Evolutionary conservation across 2,113 vertebrate genomes (phyloP).

Genomic region (Bos indicus): DNA sequence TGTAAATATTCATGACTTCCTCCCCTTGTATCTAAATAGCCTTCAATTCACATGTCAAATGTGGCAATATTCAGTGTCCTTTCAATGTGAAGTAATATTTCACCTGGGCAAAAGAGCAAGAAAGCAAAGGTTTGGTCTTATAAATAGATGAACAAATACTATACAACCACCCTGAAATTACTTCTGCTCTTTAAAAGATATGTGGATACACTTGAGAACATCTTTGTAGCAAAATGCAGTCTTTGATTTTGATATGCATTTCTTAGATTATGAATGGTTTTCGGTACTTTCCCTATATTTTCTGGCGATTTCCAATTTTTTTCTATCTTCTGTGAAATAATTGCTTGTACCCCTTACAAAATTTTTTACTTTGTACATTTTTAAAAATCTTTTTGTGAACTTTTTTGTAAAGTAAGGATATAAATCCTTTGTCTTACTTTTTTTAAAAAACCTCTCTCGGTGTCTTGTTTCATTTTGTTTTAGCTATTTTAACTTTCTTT

Average conservation of each 20-base stretch:
- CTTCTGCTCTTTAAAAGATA: not conserved
- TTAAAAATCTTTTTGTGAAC: not conserved
- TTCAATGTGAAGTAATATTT: not conserved
- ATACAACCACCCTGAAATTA: not conserved
- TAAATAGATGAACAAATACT: not conserved
- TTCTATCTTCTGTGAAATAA: not conserved
- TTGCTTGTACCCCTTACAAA: not conserved
- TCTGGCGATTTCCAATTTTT: not conserved
- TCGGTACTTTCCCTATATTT: not conserved
- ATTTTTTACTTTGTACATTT: not conserved
- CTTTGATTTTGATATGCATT: not conserved
- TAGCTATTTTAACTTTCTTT: not conserved
- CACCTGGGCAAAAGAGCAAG: not conserved
- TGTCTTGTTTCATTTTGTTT: not conserved
- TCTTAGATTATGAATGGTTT: not conserved
- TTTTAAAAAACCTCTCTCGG: not conserved
- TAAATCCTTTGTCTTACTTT: not conserved
- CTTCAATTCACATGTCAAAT: not conserved
- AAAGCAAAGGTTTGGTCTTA: not conserved
- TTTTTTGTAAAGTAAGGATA: not conserved
- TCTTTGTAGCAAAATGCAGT: not conserved
- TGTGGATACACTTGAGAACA: not conserved
- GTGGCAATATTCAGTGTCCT: not conserved
- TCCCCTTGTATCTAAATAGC: not conserved
- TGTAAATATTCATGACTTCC: not conserved